Evolutionary conservation across 2,113 vertebrate species (phyloP).

Genomic region (Zosterops lateralis): DNA sequence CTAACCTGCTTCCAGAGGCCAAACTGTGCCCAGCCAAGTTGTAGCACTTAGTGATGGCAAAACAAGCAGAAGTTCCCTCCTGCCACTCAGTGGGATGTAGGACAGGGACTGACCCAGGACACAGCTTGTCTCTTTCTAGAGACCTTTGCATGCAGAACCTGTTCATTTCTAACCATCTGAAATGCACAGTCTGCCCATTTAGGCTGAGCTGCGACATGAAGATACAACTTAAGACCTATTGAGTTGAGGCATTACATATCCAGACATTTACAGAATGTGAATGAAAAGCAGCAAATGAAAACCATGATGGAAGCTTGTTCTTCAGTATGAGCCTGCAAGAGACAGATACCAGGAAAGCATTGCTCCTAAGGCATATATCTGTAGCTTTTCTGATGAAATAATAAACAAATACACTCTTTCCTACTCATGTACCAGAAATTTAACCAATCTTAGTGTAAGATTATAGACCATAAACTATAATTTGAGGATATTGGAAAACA

Average conservation of each 20-base stretch:
- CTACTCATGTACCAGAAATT: neutral
- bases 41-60: neutral
- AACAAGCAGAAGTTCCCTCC: neutral
- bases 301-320: neutral
- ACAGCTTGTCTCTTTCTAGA: neutral
- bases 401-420: neutral
- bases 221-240: neutral
- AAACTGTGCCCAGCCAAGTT: neutral
- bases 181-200: neutral
- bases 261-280: neutral
- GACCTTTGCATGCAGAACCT: neutral
- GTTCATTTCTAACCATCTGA: neutral
- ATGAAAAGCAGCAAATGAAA: neutral
- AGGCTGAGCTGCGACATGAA: neutral
- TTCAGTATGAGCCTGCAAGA: neutral
- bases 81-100: neutral
- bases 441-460: neutral
- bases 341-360: neutral
- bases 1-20: neutral
- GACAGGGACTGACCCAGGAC: neutral
- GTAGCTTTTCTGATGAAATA: neutral
- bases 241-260: neutral
- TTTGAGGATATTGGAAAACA: neutral
- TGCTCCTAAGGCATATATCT: neutral
- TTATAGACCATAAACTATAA: neutral